Evolutionary conservation across 2,888 invertebrate species (phyloP).

Genomic region (Encarsia formosa): DNA sequence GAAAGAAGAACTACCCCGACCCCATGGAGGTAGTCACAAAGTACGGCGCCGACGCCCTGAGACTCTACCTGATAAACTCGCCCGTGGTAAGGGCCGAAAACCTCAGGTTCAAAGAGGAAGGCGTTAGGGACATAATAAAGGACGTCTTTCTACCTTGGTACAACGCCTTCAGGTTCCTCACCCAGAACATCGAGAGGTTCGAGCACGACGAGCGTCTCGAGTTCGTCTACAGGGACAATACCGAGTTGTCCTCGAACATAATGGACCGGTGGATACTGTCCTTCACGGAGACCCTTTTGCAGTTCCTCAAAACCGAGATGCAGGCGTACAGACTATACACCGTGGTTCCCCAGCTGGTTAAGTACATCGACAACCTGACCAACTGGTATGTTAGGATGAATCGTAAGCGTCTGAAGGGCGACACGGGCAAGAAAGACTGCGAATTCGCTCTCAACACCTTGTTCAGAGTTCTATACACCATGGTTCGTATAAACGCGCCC

Average conservation of each 20-base stretch:
- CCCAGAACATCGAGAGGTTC: slow-evolving; percentile 86
- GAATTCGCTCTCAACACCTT: slow-evolving; percentile 81
- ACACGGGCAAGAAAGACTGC: slow-evolving; percentile 76
- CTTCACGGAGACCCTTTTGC: slow-evolving; percentile 87
- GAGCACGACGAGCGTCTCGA: slow-evolving; percentile 61
- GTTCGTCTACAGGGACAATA: slow-evolving; percentile 45
- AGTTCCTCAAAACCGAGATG: slow-evolving; percentile 91
- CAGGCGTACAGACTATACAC: slow-evolving; percentile 89
- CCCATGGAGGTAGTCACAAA: slow-evolving; percentile 85
- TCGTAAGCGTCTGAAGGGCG: slow-evolving; percentile 90
- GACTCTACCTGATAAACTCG: slow-evolving; percentile 94
- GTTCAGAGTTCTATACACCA: slow-evolving; percentile 80
- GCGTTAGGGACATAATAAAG: slow-evolving; percentile 92
- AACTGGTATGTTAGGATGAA: slow-evolving; percentile 99
- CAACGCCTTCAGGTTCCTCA: slow-evolving; percentile 86
- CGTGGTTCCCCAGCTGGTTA: slow-evolving; percentile 88
- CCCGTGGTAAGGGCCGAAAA: slow-evolving; percentile 97
- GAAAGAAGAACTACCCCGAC: slow-evolving; percentile 98
- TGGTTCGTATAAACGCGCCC: slow-evolving; percentile 92
- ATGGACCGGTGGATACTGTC: slow-evolving; percentile 98
- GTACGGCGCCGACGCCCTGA: slow-evolving; percentile 94
- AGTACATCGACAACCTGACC: slow-evolving; percentile 95
- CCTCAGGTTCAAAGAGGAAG: slow-evolving; percentile 93
- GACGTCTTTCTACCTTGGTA: slow-evolving; percentile 98
- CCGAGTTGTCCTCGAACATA: slow-evolving; percentile 59